Base-by-base conservation (phyloP, 2,113 vertebrate species). In the Proterorhinus semilunaris region DNA sequence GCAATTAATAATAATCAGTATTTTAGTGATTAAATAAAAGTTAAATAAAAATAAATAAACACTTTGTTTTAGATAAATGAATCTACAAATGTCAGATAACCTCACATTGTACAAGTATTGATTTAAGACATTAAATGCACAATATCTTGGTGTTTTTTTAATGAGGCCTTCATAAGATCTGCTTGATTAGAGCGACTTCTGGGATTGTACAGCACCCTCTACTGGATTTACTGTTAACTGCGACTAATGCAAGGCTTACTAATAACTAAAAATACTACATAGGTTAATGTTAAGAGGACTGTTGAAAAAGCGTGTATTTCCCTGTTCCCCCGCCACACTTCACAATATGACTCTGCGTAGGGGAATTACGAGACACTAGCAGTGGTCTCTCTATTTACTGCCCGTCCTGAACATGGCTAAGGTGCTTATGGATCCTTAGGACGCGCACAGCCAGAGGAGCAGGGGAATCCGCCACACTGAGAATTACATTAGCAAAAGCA, bases 401-500 rank as follows among this genome's bases (percentile, higher is more conserved):
- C 89, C 85, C 82, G 75, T 87, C 83, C 88, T 85, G 87, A 68
- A 87, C 71, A 78, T 83, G 83, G 87, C 90, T 90, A 92, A 92
- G 91, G 86, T 87, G 86, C 88, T 92, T 91, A 83, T 79, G 86
- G 76, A 86, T 90, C 75, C 81, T 82, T 76, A 70, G 64, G 66
- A 83, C 16, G 67, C 85, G 63, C 67, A 71, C 49, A 80, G 80
- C 90, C 7, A 81, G 17, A 62, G 73, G 53, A 16, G 66, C 16
- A 71, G 65, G 83, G 65, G 78, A 55, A 75, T 72, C 62, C 59
- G 75, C 79, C 59, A 81, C 75, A 65, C 57, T 86, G 81, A 90
- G 91, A 90, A 81, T 87, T 86, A 90, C 84, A 91, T 89, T 89
- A 89, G 87, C 77, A 90, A 90, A 92, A 92, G 93, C 90, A 94